Evolutionary conservation across 1,140 invertebrate genomes (phyloP), one percentile per base, ranked within the genome.

Genomic region (Gryllus bimaculatus): DNA sequence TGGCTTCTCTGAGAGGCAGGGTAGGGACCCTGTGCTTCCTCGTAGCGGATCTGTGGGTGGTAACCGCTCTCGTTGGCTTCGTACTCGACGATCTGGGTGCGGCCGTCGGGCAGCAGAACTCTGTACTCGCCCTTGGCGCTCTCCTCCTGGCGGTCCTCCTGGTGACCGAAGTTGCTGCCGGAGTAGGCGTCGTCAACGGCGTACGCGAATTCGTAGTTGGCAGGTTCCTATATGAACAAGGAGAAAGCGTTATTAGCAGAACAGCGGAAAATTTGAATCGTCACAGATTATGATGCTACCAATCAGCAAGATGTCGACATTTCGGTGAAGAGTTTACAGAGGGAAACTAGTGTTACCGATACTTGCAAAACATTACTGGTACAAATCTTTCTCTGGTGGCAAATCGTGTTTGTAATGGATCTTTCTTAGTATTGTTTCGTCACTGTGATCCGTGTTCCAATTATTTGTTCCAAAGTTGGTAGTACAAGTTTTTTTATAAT

Each of bases 181-280:
- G 86, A 86, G 0, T 80, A 83, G 7, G 87, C 86, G 81, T 91
- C 90, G 82, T 91, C 88, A 15, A 92, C 90, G 80, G 90, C 88
- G 83, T 91, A 92, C 4, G 88, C 89, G 83, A 91, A 92, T 81
- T 92, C 88, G 82, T 92, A 92, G 83, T 90, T 91, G 7, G 89
- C 89, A 74, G 90, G 90, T 79, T 90, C 88, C 90, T 91, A 80
- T 76, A 83, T 81, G 47, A 54, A 78, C 18, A 39, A 79, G 26
- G 5, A 39, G 26, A 39, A 39, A 39, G 26, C 5, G 26, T 39
- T 39, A 39, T 39, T 39, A 39, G 26, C 5, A 5, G 26, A 5
- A 5, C 26, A 39, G 26, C 5, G 26, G 5, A 39, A 39, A 2
- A 39, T n/a, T 39, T 39, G 26, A 39, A 5, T 39, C 26, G 5